phyloP scores from a whole-genome alignment of 2,888 invertebrate species.

The Mimachlamys varia region DNA sequence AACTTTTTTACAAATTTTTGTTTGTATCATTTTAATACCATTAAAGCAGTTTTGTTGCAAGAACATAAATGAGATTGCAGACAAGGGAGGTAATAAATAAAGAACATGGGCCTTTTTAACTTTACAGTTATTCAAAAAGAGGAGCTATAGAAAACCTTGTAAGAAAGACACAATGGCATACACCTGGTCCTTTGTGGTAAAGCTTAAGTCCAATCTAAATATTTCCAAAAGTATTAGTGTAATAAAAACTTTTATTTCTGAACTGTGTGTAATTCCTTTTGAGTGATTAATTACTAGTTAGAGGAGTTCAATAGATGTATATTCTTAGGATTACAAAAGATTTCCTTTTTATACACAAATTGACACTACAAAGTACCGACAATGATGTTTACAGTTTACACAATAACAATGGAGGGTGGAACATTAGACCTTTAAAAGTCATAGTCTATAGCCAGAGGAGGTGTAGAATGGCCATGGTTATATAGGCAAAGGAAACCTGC shows the following conservation, averaged over 20 bases:
- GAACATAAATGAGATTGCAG: not conserved
- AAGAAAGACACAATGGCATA: not conserved
- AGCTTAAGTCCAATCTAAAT: not conserved
- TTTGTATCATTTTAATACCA: not conserved
- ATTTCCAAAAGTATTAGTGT: not conserved
- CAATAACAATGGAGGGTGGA: not conserved
- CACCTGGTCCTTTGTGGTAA: not conserved
- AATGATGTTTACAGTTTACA: not conserved
- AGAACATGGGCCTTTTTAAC: not conserved
- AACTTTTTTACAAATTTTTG: not conserved
- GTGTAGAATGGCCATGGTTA: not conserved
- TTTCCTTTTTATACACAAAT: slow-evolving; percentile 25
- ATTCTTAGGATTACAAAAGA: slow-evolving; percentile 15
- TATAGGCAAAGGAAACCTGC: not conserved
- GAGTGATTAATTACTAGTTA: slow-evolving; percentile 3
- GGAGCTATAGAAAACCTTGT: not conserved
- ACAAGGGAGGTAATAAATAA: not conserved
- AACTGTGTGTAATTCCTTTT: not conserved
- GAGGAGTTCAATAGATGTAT: not conserved
- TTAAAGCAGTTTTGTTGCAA: not conserved
- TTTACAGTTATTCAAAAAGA: not conserved
- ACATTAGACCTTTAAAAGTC: not conserved
- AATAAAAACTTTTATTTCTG: slow-evolving; percentile 3
- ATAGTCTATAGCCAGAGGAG: not conserved
- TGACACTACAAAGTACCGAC: not conserved